Base-by-base conservation (phyloP, 1,140 invertebrate species). In the Drosophila bocqueti region DNA sequence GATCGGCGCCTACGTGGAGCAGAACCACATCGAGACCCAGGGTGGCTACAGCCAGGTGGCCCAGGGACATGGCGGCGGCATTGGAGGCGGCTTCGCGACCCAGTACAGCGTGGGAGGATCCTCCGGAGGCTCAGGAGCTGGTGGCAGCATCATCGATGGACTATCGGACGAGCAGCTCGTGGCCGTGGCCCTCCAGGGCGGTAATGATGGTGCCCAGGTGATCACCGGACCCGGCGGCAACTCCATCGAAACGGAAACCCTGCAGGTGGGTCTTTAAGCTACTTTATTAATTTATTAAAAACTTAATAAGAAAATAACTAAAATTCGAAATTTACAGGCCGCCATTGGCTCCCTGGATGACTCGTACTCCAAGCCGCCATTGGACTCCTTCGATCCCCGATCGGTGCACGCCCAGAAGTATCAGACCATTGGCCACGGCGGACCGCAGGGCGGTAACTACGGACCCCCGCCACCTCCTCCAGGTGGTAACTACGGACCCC, bases 381-480 rank as follows among this genome's bases (percentile, higher is more conserved):
- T 66, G 6, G 92, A 91, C 65, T 82, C 93, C 66, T 64, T 71
- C 66, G 83, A 90, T 1, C 85, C 92, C 1, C 79, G 81, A 1
- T 83, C 84, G 0, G 62, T 80, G 36, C 80, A 92, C 16, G 78
- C 79, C 1, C 76, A 74, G 16, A 91, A 89, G 50, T 90, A 92
- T 60, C 77, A 91, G 38, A 78, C 59, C 13, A 73, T 78, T 9
- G 76, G 69, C 16, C 60, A 58, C 38, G 46, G 40, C 3, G 66
- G 55, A 29, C 72, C 80, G 21, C 64, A 42, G 21, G n/a, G 63
- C 7, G 78, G 65, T 4, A 71, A 68, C 29, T 64, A 71, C 42
- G 79, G 81, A 21, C 47, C 76, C 0, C 59, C 94, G 76, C 79
- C 93, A 83, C 92, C 93, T 64, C 79, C 93, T 81, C 91, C 74